Evolutionary conservation across 2,888 invertebrate species (phyloP), one percentile per base, ranked within the genome.

Genomic region (Xestobium rufovillosum): DNA sequence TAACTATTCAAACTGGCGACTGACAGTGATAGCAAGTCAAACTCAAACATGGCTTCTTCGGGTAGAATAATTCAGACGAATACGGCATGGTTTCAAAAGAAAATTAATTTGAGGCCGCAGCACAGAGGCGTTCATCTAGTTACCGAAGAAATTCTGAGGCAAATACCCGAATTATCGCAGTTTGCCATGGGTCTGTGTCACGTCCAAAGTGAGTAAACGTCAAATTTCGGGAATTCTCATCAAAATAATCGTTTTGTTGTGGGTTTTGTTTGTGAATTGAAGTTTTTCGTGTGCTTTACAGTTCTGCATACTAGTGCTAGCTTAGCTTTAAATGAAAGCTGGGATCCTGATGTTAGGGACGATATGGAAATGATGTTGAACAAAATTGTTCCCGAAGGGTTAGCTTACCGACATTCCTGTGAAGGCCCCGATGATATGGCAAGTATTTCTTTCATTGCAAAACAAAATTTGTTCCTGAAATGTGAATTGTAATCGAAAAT

Each of bases 341-440:
- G 94, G 94, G 95, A 95, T 73, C 92, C 92, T 49, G 90, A 91
- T 69, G 94, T 94, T 53, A 79, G 92, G 70, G 91, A 91, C 66
- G 96, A 96, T 67, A 95, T 95, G 91, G 95, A 96, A 73, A 95
- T 94, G 91, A 92, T 96, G 90, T 78, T 96, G 69, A 95, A 95
- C 72, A 92, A 91, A 80, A 88, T 96, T 70, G 90, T 96, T 70
- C 95, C 95, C 66, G 95, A 96, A 79, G 91, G 87, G 59, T 78
- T 91, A 70, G 87, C 87, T 57, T 96, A 94, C 69, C 80, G 89
- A 69, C 96, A 96, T 72, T 89, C 90, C 47, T 92, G 92, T 70
- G 96, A 96, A 76, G 96, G 96, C 51, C 94, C 95, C 48, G 96
- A 96, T 68, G 95, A 96, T 67, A 96, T 96, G 95, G 95, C 94